Percentiles rank a stretch among this genome's conserved stretches.
Evolutionary conservation across 2,113 vertebrate genomes (phyloP).

Genomic region (Prietella phreatophila): DNA sequence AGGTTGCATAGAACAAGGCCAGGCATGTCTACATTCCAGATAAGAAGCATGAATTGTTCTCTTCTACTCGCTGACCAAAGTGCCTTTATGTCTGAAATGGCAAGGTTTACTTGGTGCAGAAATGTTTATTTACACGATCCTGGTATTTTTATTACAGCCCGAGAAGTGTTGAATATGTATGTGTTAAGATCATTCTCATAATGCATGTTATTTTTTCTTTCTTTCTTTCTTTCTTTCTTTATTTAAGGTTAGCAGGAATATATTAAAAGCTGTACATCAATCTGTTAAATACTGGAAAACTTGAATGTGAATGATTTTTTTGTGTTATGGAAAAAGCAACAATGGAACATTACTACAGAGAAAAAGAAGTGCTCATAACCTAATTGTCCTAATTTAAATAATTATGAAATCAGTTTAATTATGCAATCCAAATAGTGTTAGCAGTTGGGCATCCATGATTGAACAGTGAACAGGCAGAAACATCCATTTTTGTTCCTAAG

Average conservation of each 20-base stretch:
- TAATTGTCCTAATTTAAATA: background rate
- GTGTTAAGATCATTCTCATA: background rate
- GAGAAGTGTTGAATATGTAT: background rate
- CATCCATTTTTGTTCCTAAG: background rate
- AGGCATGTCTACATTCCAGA: conserved; percentile 8
- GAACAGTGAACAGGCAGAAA: background rate
- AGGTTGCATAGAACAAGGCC: background rate
- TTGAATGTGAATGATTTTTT: background rate
- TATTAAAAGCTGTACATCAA: background rate
- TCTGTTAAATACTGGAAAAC: background rate
- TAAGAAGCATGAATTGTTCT: background rate
- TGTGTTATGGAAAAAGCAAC: background rate
- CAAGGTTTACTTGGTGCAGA: too few relatives aligned
- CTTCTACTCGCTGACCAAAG: background rate
- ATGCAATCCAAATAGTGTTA: background rate
- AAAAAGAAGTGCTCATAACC: background rate
- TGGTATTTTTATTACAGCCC: background rate
- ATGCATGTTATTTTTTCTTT: background rate
- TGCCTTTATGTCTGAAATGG: too few relatives aligned
- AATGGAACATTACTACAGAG: background rate
- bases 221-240: too few relatives aligned
- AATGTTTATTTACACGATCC: background rate
- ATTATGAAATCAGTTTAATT: background rate
- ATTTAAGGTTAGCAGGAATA: too few relatives aligned
- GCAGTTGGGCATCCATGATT: background rate